Base-by-base conservation (phyloP, 2,888 invertebrate species). In the Phalera bucephala region DNA sequence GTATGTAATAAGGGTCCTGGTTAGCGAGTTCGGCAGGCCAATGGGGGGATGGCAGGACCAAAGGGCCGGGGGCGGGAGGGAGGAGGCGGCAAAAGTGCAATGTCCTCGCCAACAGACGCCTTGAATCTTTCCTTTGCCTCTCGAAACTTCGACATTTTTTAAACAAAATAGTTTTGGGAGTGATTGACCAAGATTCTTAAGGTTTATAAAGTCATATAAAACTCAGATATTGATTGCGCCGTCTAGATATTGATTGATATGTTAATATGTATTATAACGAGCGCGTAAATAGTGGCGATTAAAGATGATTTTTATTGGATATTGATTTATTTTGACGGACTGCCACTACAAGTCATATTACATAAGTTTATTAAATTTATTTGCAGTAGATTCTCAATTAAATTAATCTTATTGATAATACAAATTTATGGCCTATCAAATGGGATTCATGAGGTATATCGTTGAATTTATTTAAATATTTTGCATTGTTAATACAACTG, bases 81-180 rank as follows among this genome's bases (percentile, higher is more conserved):
- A 63, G 70, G 67, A 70, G 56, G 70, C 54, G 65, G 54, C 63
- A 76, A 75, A 86, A 89, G 88, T 89, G 88, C 88, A 89, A 89
- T 85, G 88, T 88, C 88, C 88, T 89, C 88, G 84, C 83, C 68
- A 86, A 84, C 86, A 80, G 80, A 83, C 86, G 85, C 78, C 79
- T 75, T 72, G 72, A 60, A 69, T 75, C 72, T 68, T 58, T 59
- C 69, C 67, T 51, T 52, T 45, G 44, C 57, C 58, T 51, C 77
- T 68, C 68, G 68, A 69, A 63, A 65, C 72, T 63, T 72, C 67
- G 62, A 73, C 69, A 64, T 65, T 70, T 79, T 71, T 67, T 59
- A 62, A 68, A 64, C 45, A 43, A 51, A 54, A 48, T 43, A 55
- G 40, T 42, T 45, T 13, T 19, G 25, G 26, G 29, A 66, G 67